These are phyloP conservation scores for Papilio protenor DNA, from an alignment of 2,888 invertebrate species.

Conservation along the genomic window DNA sequence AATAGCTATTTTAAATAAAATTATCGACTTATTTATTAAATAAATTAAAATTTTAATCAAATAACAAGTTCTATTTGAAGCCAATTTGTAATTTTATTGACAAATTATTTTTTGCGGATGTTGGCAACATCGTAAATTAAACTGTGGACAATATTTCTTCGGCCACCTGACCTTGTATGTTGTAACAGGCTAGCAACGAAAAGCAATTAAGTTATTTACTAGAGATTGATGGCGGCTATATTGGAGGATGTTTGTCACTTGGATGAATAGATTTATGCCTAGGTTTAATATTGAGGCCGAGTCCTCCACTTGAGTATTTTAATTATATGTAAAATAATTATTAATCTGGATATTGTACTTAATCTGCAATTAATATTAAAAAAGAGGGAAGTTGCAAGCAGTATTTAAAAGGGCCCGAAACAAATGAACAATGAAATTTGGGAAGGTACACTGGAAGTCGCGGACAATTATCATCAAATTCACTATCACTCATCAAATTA, in stretches of 20 bases:
- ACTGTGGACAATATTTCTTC: conserved; percentile 36
- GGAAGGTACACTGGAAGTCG: too few species aligned
- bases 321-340: not conserved
- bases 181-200: conserved; percentile 55
- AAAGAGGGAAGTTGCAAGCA: too few species aligned
- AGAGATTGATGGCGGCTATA: conserved; percentile 70
- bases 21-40: not conserved
- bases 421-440: too few species aligned
- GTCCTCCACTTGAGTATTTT: not conserved
- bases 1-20: not conserved
- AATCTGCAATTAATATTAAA: too few species aligned
- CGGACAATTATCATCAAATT: too few species aligned
- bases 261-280: conserved; percentile 55
- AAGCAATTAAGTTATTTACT: conserved; percentile 71
- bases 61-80: not conserved
- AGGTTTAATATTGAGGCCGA: conserved; percentile 3
- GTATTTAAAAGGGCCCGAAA: too few species aligned
- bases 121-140: conserved; percentile 34
- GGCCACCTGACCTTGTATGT: conserved; percentile 53
- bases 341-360: too few species aligned
- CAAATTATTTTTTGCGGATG: not conserved
- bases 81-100: conserved; percentile 11
- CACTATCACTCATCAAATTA: too few species aligned
- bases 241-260: conserved; percentile 66
- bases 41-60: not conserved